Evolutionary conservation across 2,113 vertebrate genomes (phyloP).

Genomic region (Lonchura striata): DNA sequence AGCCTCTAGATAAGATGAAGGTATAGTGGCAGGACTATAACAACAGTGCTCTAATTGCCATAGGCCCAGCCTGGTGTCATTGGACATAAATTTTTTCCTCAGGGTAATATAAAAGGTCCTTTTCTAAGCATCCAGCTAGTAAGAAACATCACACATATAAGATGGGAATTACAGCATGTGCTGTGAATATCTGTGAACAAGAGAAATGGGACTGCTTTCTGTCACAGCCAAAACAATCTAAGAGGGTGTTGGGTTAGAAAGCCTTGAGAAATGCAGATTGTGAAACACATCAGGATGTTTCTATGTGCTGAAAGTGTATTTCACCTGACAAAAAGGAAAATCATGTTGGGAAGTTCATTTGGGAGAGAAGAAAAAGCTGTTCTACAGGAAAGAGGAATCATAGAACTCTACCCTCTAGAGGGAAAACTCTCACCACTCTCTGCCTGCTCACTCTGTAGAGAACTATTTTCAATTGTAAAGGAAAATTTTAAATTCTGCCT

Average conservation of each 20-base stretch:
- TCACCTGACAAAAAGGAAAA: not conserved
- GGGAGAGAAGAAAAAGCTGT: not conserved
- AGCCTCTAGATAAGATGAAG: not conserved
- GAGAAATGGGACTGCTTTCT: not conserved
- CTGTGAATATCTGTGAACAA: not conserved
- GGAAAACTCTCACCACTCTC: not conserved
- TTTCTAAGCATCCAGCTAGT: not conserved
- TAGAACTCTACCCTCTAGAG: rapidly evolving
- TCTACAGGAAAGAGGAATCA: not conserved
- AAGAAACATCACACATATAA: not conserved
- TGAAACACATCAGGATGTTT: not conserved
- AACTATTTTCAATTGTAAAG: not conserved
- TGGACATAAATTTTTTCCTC: not conserved
- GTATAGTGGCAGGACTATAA: not conserved
- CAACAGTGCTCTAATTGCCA: not conserved
- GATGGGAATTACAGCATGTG: not conserved
- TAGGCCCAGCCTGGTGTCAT: not conserved
- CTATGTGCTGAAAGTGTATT: rapidly evolving
- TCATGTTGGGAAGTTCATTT: not conserved
- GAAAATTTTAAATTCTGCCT: not conserved
- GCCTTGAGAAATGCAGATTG: not conserved
- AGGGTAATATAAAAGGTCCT: not conserved
- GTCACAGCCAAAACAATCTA: not conserved
- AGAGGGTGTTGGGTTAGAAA: not conserved
- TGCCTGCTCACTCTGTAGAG: not conserved